These are phyloP conservation scores for Dromococcyx pavoninus DNA, from an alignment of 2,797 vertebrate species.

Conservation along the genomic window DNA sequence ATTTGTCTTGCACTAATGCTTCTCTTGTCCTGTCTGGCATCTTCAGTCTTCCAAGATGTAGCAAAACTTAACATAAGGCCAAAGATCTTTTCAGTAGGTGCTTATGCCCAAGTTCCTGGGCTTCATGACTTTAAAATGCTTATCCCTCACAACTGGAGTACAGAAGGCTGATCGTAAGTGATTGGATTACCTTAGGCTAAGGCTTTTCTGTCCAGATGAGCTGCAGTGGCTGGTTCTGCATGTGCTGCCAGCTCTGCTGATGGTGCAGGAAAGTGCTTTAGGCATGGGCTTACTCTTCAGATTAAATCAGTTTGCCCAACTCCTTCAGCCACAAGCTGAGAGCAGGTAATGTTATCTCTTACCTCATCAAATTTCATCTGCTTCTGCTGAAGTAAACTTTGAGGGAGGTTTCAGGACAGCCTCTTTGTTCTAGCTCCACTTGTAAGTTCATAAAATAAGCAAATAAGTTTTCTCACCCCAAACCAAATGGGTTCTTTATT, in stretches of 20 bases:
- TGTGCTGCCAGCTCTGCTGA: neutral
- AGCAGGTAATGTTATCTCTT: neutral
- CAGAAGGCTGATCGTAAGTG: neutral
- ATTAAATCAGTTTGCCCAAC: constrained; percentile 33
- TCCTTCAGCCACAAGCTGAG: constrained; percentile 15
- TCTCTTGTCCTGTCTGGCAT: neutral
- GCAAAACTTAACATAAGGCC: constrained; percentile 13
- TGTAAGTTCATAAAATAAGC: neutral
- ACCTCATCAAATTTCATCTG: constrained; percentile 8
- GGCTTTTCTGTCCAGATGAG: neutral
- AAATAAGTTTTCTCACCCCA: neutral
- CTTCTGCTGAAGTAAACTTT: neutral
- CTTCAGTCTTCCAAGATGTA: neutral
- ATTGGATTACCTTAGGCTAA: constrained; percentile 9
- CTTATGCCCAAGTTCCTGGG: neutral
- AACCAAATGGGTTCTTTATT: neutral
- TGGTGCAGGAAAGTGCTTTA: neutral
- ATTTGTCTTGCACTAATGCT: neutral
- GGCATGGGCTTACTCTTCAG: neutral
- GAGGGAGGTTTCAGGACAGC: neutral
- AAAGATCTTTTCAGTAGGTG: neutral
- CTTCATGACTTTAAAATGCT: neutral
- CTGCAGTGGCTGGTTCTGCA: neutral
- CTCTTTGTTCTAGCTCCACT: neutral
- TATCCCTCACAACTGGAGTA: neutral